Evolutionary conservation across 2,113 vertebrate genomes (phyloP).

Genomic region (Tursiops truncatus): DNA sequence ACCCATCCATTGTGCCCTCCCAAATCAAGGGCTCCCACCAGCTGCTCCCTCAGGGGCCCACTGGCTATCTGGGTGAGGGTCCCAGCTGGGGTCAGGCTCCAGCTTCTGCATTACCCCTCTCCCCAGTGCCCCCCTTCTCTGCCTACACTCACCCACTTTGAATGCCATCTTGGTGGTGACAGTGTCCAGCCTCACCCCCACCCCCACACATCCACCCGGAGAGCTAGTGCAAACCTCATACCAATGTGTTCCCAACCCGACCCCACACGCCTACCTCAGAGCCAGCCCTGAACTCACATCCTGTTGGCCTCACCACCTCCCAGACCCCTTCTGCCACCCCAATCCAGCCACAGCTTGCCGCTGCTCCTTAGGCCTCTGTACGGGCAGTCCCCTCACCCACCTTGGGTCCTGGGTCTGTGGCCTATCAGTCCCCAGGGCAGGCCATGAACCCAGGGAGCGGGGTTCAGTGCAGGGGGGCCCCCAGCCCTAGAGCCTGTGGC

Average conservation of each 20-base stretch:
- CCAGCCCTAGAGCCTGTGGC: neutral
- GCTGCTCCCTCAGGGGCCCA: neutral
- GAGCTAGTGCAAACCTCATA: neutral
- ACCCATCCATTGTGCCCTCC: fast-evolving
- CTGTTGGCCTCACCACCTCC: neutral
- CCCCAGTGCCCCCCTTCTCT: neutral
- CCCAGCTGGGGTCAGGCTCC: neutral
- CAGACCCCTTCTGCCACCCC: too few species aligned
- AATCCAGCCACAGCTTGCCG: neutral
- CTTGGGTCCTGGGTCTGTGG: neutral
- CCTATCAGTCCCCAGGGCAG: neutral
- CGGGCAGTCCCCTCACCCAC: neutral
- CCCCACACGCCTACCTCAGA: neutral
- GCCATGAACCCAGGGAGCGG: neutral
- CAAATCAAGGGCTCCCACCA: neutral
- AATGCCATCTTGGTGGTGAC: neutral
- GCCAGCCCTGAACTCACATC: neutral
- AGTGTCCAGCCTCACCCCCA: neutral
- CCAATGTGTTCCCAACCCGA: neutral
- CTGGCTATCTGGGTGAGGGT: neutral
- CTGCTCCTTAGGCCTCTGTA: neutral
- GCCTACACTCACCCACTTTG: neutral
- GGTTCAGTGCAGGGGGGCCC: neutral
- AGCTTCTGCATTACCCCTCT: neutral
- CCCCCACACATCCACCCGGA: neutral